These are phyloP conservation scores for Drosophila repletoides DNA, from an alignment of 1,140 invertebrate species.

Conservation along the genomic window DNA sequence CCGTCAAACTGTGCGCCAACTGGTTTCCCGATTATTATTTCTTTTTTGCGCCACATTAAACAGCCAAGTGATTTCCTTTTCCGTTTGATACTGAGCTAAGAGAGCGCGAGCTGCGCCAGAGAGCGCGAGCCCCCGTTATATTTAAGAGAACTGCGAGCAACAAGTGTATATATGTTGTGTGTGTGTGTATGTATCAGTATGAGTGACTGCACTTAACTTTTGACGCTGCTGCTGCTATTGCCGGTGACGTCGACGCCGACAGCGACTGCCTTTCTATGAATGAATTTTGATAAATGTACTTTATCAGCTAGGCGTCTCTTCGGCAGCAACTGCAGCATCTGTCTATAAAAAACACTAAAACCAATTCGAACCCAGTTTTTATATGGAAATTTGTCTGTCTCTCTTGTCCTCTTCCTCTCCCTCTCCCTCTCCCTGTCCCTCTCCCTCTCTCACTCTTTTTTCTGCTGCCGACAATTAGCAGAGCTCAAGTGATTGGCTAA, in stretches of 20 bases:
- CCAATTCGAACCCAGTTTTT: constrained; percentile 39
- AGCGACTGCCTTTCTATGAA: constrained; percentile 54
- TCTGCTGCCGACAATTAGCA: constrained; percentile 73
- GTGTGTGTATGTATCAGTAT: not conserved
- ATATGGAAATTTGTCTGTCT: constrained; percentile 60
- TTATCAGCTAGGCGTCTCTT: constrained; percentile 58
- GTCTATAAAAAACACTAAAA: constrained; percentile 32
- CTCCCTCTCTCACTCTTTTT: constrained; percentile 21
- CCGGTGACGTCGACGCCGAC: constrained; percentile 24
- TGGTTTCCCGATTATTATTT: constrained; percentile 47
- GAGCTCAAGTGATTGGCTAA: constrained; percentile 64
- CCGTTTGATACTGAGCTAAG: constrained; percentile 29
- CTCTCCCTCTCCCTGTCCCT: no score
- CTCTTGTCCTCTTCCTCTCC: no score
- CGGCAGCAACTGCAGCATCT: constrained; percentile 23
- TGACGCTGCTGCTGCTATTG: constrained; percentile 17
- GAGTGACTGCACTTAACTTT: constrained; percentile 26
- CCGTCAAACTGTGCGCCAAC: constrained; percentile 33
- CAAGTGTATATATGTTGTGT: constrained; percentile 34
- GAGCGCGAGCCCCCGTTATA: not conserved
- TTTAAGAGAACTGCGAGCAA: constrained; percentile 54
- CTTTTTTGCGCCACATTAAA: constrained; percentile 38
- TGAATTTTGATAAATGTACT: constrained; percentile 78
- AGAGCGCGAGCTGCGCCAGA: not conserved
- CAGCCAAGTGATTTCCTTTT: constrained; percentile 65